Evolutionary conservation across 2,113 vertebrate species (phyloP).

Genomic region (Oncorhynchus nerka): DNA sequence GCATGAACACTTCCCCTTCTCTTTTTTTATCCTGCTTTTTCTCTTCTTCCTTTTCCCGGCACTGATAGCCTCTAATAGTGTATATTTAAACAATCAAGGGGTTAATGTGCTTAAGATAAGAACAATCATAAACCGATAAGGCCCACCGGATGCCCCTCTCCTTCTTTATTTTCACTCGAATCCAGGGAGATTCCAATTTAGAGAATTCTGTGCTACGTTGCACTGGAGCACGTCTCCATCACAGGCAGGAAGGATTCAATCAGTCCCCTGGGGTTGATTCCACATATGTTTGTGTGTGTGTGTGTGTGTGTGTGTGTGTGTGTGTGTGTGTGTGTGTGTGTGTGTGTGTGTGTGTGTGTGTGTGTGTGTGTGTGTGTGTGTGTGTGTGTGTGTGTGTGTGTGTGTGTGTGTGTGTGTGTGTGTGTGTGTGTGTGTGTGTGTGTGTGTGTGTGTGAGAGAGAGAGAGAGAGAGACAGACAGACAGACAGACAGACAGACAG

Average conservation of each 20-base stretch:
- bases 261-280: constrained; percentile 75
- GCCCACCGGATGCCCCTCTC: constrained; percentile 60
- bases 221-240: constrained; percentile 72
- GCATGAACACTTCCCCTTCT: constrained; percentile 66
- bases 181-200: constrained; percentile 67
- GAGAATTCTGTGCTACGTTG: constrained; percentile 55
- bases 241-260: constrained; percentile 74
- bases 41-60: constrained; percentile 45
- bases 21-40: constrained; percentile 47
- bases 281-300: constrained; percentile 24
- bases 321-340: too few species aligned
- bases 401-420: too few species aligned
- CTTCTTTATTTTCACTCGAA: constrained; percentile 59
- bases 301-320: too few species aligned
- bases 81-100: constrained; percentile 74
- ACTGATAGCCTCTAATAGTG: constrained; percentile 74
- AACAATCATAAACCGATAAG: constrained; percentile 77
- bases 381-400: too few species aligned
- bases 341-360: too few species aligned
- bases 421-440: too few species aligned
- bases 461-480: too few species aligned
- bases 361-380: too few species aligned
- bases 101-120: constrained; percentile 74
- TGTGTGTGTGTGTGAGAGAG: too few species aligned
- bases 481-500: too few species aligned